These are phyloP conservation scores for Miltochrista miniata DNA, from an alignment of 2,888 invertebrate genomes.

Conservation along the genomic window DNA sequence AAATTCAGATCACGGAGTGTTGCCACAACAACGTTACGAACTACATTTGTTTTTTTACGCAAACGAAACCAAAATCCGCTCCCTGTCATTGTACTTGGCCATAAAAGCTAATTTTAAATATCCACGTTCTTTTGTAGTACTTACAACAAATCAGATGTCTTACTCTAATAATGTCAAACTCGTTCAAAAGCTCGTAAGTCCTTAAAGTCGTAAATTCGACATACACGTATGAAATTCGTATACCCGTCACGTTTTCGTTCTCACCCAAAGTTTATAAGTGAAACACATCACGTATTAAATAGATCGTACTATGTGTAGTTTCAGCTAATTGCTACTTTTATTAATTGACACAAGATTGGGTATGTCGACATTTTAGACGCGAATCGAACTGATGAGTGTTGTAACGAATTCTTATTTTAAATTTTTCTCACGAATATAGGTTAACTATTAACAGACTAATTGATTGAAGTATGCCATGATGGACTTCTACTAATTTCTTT, in stretches of 20 bases:
- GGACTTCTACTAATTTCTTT: not conserved
- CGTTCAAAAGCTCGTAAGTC: not conserved
- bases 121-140: slow-evolving; percentile 28
- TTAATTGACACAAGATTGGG: slow-evolving; percentile 59
- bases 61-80: slow-evolving; percentile 22
- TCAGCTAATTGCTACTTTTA: slow-evolving; percentile 62
- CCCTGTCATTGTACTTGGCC: slow-evolving; percentile 25
- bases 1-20: slow-evolving; percentile 6
- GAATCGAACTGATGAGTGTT: slow-evolving; percentile 21
- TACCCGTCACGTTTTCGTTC: slow-evolving; percentile 54
- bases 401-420: slow-evolving; percentile 17
- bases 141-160: slow-evolving; percentile 28
- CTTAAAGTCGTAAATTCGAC: slow-evolving; percentile 5
- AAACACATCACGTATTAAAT: slow-evolving; percentile 58
- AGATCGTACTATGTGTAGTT: slow-evolving; percentile 54
- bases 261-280: slow-evolving; percentile 47
- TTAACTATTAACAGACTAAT: not conserved
- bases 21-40: slow-evolving; percentile 6
- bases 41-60: slow-evolving; percentile 11
- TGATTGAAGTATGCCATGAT: too few relatives aligned
- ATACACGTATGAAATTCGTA: slow-evolving; percentile 27
- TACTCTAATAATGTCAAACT: slow-evolving; percentile 37
- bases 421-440: slow-evolving; percentile 25
- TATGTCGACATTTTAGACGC: slow-evolving; percentile 25
- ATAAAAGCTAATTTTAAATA: slow-evolving; percentile 24